Percentiles rank a stretch among this genome's conserved stretches.
Evolutionary conservation across 2,888 invertebrate genomes (phyloP).

Genomic region (Bedellia somnulentella): DNA sequence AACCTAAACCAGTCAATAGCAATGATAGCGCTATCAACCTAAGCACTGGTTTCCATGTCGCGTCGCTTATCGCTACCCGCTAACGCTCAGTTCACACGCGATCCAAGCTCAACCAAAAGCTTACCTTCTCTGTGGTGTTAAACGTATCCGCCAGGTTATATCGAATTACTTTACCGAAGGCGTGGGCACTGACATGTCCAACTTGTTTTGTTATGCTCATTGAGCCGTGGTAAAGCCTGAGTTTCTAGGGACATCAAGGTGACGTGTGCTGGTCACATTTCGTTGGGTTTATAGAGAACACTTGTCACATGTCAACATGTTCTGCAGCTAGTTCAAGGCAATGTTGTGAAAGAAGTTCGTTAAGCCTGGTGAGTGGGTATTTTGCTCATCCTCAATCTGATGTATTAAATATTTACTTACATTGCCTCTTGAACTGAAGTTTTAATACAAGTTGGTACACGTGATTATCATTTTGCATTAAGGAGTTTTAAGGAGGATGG

Average conservation of each 20-base stretch:
- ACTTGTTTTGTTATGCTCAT: slow-evolving; percentile 53
- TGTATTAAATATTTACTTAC: too few species aligned
- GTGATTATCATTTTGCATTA: too few species aligned
- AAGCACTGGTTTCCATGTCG: too few species aligned
- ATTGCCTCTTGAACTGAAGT: too few species aligned
- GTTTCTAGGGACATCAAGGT: slow-evolving; percentile 51
- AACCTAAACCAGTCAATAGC: too few species aligned
- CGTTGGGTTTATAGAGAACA: slow-evolving; percentile 32
- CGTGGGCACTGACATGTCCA: slow-evolving; percentile 59
- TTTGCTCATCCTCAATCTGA: too few species aligned
- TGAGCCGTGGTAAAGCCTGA: slow-evolving; percentile 48
- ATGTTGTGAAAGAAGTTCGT: too few species aligned
- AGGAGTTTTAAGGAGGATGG: too few species aligned
- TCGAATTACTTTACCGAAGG: slow-evolving; percentile 54
- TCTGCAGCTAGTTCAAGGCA: too few species aligned
- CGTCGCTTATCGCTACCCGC: slow-evolving; percentile 26
- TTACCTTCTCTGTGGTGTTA: slow-evolving; percentile 35
- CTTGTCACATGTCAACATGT: slow-evolving; percentile 24
- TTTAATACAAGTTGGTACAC: too few species aligned
- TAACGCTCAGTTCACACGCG: slow-evolving; percentile 23
- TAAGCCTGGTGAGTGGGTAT: too few species aligned
- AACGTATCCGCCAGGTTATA: slow-evolving; percentile 53
- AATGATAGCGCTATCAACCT: too few species aligned
- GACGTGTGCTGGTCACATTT: slow-evolving; percentile 36
- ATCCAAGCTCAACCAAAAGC: slow-evolving; percentile 17